Conservation (phyloP, 2,113 vertebrate genomes). For the Zootoca vivipara region DNA sequence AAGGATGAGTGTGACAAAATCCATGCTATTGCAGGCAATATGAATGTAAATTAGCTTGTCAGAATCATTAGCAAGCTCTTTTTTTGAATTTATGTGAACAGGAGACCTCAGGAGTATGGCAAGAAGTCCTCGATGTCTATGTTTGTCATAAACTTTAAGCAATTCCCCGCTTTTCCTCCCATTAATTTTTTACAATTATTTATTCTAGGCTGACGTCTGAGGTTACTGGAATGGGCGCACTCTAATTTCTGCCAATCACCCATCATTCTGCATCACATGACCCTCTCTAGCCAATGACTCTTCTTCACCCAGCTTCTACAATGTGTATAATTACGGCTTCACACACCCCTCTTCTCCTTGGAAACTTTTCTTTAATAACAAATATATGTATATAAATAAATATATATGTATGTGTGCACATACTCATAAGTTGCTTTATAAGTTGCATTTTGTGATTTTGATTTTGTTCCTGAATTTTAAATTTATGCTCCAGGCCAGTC, state of each 20-base stretch:
- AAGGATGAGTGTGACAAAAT: background rate
- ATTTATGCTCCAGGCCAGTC: slow-evolving; percentile 48
- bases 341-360: slow-evolving; percentile 56
- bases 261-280: slow-evolving; percentile 79
- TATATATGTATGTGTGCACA: background rate
- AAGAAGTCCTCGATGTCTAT: slow-evolving; percentile 46
- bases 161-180: slow-evolving; percentile 62
- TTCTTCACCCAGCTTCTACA: slow-evolving; percentile 75
- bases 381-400: slow-evolving; percentile 29
- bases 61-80: background rate
- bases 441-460: slow-evolving; percentile 60
- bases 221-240: slow-evolving; percentile 96
- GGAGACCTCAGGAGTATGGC: background rate
- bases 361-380: slow-evolving; percentile 64
- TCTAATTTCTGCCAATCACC: slow-evolving; percentile 84
- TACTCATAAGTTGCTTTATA: slow-evolving; percentile 20
- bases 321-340: slow-evolving; percentile 67
- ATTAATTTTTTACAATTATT: slow-evolving; percentile 64
- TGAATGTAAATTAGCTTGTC: background rate
- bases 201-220: slow-evolving; percentile 97
- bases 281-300: slow-evolving; percentile 79
- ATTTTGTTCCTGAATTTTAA: slow-evolving; percentile 54
- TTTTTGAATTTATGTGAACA: background rate
- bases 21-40: background rate
- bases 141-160: slow-evolving; percentile 65